A percentile compares a stretch with the other conserved stretches of the same genome.
phyloP scores from a whole-genome alignment of 2,888 invertebrate genomes.

The Plebejus melissa region DNA sequence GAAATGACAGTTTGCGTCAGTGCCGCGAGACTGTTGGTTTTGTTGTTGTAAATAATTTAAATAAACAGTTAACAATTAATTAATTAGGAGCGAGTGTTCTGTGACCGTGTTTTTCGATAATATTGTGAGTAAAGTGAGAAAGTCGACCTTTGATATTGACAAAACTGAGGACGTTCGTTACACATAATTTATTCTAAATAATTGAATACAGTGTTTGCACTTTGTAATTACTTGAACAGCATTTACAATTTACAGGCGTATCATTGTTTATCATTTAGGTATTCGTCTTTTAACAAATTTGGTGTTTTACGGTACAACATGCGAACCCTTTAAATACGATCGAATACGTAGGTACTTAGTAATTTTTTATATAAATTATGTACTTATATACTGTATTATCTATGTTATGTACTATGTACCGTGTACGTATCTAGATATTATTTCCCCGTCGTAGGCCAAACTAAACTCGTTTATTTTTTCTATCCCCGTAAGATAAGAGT shows the following conservation, averaged over 20 bases:
- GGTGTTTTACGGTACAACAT: not conserved
- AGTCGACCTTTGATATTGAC: conserved; percentile 10
- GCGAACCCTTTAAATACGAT: not conserved
- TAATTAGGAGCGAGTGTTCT: not conserved
- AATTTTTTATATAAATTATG: too few species aligned
- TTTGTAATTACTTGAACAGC: conserved; percentile 5
- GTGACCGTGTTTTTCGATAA: conserved; percentile 3
- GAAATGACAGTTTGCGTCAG: conserved; percentile 16
- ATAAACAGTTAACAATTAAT: not conserved
- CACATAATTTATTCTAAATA: conserved; percentile 1
- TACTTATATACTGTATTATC: too few species aligned
- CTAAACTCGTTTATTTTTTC: conserved; percentile 10
- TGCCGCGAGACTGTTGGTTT: not conserved
- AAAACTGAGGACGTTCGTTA: conserved; percentile 6
- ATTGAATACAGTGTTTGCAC: not conserved
- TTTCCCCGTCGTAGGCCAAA: not conserved
- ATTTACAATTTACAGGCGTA: conserved; percentile 4
- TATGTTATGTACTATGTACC: too few species aligned
- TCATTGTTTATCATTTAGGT: conserved; percentile 9
- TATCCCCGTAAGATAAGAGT: not conserved
- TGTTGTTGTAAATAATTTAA: not conserved
- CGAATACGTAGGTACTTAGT: not conserved
- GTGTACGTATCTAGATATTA: not conserved
- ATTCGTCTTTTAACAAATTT: not conserved
- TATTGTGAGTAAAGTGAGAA: not conserved